A percentile compares a stretch with the other conserved stretches of the same genome.
These are phyloP conservation scores for Oscheius sp. DNA, from an alignment of 2,888 invertebrate species.

Conservation along the genomic window DNA sequence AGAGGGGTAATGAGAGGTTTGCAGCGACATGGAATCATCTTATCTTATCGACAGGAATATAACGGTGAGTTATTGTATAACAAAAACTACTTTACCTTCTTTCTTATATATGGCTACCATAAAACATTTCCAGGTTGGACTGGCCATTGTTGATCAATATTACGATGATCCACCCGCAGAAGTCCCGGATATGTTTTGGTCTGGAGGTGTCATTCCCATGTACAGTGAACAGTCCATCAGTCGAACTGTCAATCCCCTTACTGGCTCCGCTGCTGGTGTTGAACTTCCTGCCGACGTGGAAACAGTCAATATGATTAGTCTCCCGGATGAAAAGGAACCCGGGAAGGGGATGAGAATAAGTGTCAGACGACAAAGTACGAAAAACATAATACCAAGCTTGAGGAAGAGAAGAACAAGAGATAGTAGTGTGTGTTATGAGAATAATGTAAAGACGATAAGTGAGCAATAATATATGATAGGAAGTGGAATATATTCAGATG, in stretches of 20 bases:
- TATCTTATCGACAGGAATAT: constrained; percentile 52
- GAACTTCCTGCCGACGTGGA: constrained; percentile 2
- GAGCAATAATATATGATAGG: neutral
- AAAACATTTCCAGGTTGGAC: constrained; percentile 18
- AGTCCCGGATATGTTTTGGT: constrained; percentile 48
- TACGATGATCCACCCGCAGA: constrained; percentile 42
- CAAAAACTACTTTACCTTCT: neutral
- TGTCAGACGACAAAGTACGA: neutral
- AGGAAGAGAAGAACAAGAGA: neutral
- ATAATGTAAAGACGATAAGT: constrained; percentile 7
- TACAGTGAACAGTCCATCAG: constrained; percentile 45
- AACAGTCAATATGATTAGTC: constrained; percentile 5
- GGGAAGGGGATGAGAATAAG: neutral
- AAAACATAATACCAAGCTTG: neutral
- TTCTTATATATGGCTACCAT: neutral
- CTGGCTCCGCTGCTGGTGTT: neutral
- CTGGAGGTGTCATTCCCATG: constrained; percentile 40
- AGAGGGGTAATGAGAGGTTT: neutral
- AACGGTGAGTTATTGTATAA: constrained; percentile 24
- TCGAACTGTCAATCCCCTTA: constrained; percentile 36
- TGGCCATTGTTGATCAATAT: constrained; percentile 44
- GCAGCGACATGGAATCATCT: constrained; percentile 49
- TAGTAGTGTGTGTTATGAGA: neutral
- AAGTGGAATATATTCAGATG: neutral
- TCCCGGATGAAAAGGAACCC: neutral